phyloP scores from a whole-genome alignment of 2,797 vertebrate species.

The Anas bernieri region DNA sequence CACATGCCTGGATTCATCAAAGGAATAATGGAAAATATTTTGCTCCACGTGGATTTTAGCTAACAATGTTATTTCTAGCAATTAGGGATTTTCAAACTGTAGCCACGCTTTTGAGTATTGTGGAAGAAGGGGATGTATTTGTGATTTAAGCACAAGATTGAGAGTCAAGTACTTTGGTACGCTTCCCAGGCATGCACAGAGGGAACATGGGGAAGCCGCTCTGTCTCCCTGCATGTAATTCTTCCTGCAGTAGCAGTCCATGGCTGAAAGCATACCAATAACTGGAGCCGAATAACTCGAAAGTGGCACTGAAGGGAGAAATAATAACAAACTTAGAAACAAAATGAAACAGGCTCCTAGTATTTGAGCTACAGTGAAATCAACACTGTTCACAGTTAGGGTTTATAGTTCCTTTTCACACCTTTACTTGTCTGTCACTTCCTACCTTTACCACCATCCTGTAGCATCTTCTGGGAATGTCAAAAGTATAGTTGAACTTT shows the following conservation, averaged over 20 bases:
- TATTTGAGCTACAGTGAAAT: not conserved
- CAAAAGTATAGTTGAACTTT: not conserved
- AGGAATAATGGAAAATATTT: conserved; percentile 66
- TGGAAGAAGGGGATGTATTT: not conserved
- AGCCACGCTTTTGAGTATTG: not conserved
- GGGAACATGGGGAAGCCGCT: not conserved
- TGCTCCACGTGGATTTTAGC: conserved; percentile 37
- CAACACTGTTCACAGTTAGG: conserved; percentile 12
- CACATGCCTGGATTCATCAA: conserved; percentile 58
- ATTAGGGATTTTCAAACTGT: conserved; percentile 18
- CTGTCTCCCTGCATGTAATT: not conserved
- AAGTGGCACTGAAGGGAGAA: not conserved
- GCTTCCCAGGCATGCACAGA: not conserved
- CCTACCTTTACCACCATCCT: conserved; percentile 14
- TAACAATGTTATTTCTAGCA: conserved; percentile 48
- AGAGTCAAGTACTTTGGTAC: not conserved
- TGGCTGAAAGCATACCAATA: not conserved
- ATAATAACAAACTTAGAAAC: not conserved
- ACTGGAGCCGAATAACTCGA: not conserved
- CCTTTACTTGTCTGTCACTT: conserved; percentile 55
- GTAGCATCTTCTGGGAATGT: not conserved
- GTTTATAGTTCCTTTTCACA: conserved; percentile 26
- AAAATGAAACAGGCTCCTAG: not conserved
- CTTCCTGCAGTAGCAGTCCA: not conserved
- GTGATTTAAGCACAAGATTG: not conserved